These are phyloP conservation scores for Lepus townsendii DNA, from an alignment of 2,797 vertebrate genomes.

Conservation along the genomic window DNA sequence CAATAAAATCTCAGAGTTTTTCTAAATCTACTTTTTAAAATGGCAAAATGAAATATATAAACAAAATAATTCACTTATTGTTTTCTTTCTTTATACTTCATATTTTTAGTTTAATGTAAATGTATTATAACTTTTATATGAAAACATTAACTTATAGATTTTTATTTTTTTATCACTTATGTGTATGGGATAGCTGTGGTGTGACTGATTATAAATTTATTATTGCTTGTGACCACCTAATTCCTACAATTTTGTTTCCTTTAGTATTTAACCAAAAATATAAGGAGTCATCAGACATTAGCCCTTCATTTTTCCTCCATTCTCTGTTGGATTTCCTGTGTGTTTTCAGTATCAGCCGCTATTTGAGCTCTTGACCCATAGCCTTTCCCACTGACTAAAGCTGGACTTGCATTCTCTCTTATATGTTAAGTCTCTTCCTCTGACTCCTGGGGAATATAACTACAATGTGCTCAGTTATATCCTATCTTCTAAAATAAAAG, in stretches of 20 bases:
- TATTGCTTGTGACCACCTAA: not conserved
- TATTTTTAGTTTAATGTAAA: constrained; percentile 47
- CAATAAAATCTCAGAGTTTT: constrained; percentile 4
- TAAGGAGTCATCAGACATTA: not conserved
- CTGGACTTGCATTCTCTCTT: not conserved
- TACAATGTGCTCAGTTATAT: not conserved
- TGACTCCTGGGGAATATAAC: not conserved
- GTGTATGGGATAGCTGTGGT: not conserved
- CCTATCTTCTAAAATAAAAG: not conserved
- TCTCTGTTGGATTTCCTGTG: not conserved
- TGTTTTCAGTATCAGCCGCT: not conserved
- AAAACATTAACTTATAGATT: not conserved
- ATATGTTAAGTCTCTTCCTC: not conserved
- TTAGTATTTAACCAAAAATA: not conserved
- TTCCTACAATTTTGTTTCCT: not conserved
- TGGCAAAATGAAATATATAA: not conserved
- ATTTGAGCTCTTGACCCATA: not conserved
- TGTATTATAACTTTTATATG: not conserved
- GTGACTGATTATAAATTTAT: not conserved
- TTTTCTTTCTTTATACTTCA: constrained; percentile 31
- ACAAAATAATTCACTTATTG: constrained; percentile 10
- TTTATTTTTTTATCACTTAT: not conserved
- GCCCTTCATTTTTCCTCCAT: not conserved
- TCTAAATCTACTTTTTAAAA: constrained; percentile 41
- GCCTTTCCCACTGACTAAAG: not conserved